Base-by-base conservation (phyloP, 1,140 invertebrate species). In the Galleria mellonella region DNA sequence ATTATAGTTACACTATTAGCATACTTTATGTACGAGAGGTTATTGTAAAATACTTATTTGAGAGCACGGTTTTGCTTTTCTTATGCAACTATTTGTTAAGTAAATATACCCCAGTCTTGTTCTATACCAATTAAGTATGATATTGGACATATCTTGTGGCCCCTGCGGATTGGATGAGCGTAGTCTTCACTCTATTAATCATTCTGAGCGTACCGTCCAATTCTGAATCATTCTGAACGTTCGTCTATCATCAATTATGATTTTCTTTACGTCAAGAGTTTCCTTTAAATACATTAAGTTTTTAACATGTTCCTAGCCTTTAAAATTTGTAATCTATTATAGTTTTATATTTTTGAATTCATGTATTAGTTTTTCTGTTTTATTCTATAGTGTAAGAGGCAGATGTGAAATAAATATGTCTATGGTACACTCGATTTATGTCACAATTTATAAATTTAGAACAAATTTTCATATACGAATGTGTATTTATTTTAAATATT, bases 31-130 rank as follows among this genome's bases (percentile, higher is more conserved):
- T 64, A 64, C 44, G 47, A 43, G 44, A 53, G 33, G 31, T 62
- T 56, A 65, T 61, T 79, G 75, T 79, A 83, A 57, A 69, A 79
- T 78, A 73, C 50, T 65, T 66, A 23, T 73, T 72, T 78, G 66
- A 82, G 81, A 84, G 81, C 81, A 84, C 81, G 81, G 81, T 84
- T 79, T 75, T 72, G 69, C 72, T 82, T 82, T 83, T 84, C 81
- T 83, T 75, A 64, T 70, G 51, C 59, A 59, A 74, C 61, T 75
- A 72, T 58, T 66, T 63, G 61, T 81, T 79, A 78, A 79, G 69
- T 72, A 62, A 58, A n/a, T n/a, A n/a, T n/a, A n/a, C n/a, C 59
- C 64, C 57, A 62, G 53, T 57, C 58, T 60, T 59, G 57, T 35
- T 51, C 17, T 23, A n/a, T n/a, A 23, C 17, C 17, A 6, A 23